These are phyloP conservation scores for Oligia fasciuncula DNA, from an alignment of 2,888 invertebrate genomes.

Conservation along the genomic window DNA sequence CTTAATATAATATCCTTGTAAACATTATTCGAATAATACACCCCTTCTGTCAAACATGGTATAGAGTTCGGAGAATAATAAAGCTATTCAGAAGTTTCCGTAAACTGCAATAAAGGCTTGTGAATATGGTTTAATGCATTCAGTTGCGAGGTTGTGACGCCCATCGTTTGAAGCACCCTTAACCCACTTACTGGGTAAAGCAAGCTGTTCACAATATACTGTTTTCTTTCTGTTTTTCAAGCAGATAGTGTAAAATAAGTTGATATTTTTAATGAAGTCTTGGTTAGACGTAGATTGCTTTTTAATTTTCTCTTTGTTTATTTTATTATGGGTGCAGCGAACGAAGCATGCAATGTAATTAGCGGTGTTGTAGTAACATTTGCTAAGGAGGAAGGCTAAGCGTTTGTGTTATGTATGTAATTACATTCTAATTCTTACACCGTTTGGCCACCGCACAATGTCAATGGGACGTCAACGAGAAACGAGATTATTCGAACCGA, in stretches of 20 bases:
- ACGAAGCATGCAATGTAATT: neutral
- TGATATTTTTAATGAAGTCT: slow-evolving; percentile 12
- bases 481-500: neutral
- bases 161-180: slow-evolving; percentile 49
- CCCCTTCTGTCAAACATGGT: slow-evolving; percentile 26
- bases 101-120: slow-evolving; percentile 48
- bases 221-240: slow-evolving; percentile 22
- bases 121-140: slow-evolving; percentile 56
- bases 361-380: neutral
- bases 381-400: neutral
- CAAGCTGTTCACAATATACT: slow-evolving; percentile 29
- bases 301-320: neutral
- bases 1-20: slow-evolving; percentile 10
- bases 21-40: slow-evolving; percentile 34
- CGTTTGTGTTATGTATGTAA: neutral
- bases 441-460: neutral
- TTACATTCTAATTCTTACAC: neutral
- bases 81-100: slow-evolving; percentile 43
- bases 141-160: slow-evolving; percentile 50
- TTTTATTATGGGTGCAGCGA: neutral
- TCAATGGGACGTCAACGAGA: neutral
- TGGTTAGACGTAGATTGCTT: neutral
- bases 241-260: slow-evolving; percentile 10
- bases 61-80: slow-evolving; percentile 45
- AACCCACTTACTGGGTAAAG: slow-evolving; percentile 42